A percentile compares a stretch with the other conserved stretches of the same genome.
Conservation (phyloP, 1,140 invertebrate genomes). For the Tetraneura akinire region DNA sequence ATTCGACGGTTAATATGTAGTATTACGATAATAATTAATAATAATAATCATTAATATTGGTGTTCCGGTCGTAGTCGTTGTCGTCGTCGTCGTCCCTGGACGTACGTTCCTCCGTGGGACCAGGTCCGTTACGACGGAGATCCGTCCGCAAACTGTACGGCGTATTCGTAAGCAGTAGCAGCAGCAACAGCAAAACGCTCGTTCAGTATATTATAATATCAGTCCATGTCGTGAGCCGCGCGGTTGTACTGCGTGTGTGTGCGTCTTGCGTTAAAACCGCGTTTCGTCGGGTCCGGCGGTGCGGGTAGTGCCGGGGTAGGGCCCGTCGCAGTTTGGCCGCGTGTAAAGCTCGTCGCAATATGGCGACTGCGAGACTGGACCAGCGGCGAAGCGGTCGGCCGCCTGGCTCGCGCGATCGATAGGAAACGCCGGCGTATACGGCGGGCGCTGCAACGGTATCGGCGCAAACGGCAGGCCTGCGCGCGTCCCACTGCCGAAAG, state of each 20-base stretch:
- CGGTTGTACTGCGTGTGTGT: neutral
- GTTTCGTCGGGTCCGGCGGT: neutral
- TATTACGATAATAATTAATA: too few species aligned
- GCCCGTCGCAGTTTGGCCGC: slow-evolving; percentile 30
- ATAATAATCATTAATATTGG: neutral
- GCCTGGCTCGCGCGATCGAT: slow-evolving; percentile 43
- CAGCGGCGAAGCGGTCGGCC: slow-evolving; percentile 19
- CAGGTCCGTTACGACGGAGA: neutral
- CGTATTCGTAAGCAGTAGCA: neutral
- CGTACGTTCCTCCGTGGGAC: neutral
- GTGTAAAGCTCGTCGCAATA: slow-evolving; percentile 48
- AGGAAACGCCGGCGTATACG: slow-evolving; percentile 23
- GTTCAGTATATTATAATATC: neutral
- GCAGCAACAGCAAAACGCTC: neutral
- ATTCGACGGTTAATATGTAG: too few species aligned
- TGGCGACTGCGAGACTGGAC: slow-evolving; percentile 46
- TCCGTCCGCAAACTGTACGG: neutral
- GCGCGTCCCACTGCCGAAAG: slow-evolving; percentile 7
- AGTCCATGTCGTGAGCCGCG: slow-evolving; percentile 1
- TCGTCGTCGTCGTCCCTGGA: too few species aligned
- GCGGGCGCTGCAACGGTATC: slow-evolving; percentile 9
- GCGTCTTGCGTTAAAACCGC: neutral
- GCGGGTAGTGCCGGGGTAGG: neutral
- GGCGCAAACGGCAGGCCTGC: slow-evolving; percentile 9
- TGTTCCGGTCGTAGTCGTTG: too few species aligned